A percentile compares a stretch with the other conserved stretches of the same genome.
Conservation (phyloP, 2,888 invertebrate species). For the Drosophila falleni region DNA sequence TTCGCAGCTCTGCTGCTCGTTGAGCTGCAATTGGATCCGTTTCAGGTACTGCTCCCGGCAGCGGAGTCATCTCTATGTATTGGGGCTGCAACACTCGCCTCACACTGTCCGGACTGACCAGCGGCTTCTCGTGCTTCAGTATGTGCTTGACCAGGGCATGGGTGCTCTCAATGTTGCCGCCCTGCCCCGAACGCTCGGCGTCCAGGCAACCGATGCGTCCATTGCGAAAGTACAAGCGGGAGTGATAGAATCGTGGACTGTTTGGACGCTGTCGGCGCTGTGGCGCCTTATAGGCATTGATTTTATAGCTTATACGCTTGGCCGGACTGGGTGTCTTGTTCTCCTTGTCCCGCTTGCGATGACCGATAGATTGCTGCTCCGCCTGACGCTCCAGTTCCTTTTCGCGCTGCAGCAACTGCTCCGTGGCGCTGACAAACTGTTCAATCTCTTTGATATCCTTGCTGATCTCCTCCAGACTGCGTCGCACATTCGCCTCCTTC, state of each 20-base stretch:
- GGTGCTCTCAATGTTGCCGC: constrained; percentile 84
- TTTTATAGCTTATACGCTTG: constrained; percentile 82
- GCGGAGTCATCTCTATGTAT: constrained; percentile 62
- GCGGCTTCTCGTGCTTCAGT: constrained; percentile 84
- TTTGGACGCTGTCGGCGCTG: constrained; percentile 68
- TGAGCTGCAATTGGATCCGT: constrained; percentile 64
- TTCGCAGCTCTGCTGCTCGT: constrained; percentile 53
- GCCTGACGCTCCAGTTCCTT: constrained; percentile 75
- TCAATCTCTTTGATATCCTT: constrained; percentile 85
- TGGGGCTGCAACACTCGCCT: constrained; percentile 77
- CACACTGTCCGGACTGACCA: constrained; percentile 85
- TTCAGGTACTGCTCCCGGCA: constrained; percentile 69
- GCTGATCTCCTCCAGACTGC: constrained; percentile 85
- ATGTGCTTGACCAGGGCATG: constrained; percentile 85
- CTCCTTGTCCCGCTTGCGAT: constrained; percentile 80
- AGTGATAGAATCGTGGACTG: constrained; percentile 83
- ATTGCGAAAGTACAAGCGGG: constrained; percentile 84
- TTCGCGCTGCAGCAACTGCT: constrained; percentile 83
- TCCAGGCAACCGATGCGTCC: constrained; percentile 85
- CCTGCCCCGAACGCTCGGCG: constrained; percentile 79
- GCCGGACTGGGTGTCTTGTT: constrained; percentile 82
- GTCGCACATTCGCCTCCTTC: constrained; percentile 83
- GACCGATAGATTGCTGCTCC: constrained; percentile 65
- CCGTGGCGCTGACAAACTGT: constrained; percentile 84
- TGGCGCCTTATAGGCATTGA: constrained; percentile 83